Conservation (phyloP, 2,797 vertebrate species). For the Bucorvus abyssinicus region DNA sequence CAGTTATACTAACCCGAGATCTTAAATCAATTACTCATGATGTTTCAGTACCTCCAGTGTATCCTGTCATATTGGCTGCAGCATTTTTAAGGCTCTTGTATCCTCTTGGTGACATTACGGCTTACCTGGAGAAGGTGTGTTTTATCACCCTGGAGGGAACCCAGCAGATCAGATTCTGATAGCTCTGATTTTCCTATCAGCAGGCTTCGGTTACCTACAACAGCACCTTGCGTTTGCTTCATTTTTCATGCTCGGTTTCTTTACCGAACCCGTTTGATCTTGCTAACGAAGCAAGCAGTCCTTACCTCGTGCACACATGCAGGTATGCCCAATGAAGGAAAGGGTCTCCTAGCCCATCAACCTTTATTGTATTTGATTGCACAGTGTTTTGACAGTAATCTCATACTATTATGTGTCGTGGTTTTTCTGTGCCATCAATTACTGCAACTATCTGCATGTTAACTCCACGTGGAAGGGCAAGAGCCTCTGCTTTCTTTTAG, state of each 20-base stretch:
- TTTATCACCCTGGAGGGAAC: background rate
- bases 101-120: rapidly evolving
- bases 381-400: background rate
- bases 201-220: background rate
- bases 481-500: background rate
- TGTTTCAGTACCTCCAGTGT: background rate
- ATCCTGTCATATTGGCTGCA: background rate
- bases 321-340: background rate
- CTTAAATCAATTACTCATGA: rapidly evolving
- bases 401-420: background rate
- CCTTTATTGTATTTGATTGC: background rate
- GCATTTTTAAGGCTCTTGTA: background rate
- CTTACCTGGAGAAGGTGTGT: background rate
- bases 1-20: background rate
- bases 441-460: background rate
- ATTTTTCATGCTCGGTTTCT: background rate
- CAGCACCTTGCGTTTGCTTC: background rate
- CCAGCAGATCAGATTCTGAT: background rate
- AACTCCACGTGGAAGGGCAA: background rate
- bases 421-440: background rate
- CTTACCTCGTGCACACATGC: background rate
- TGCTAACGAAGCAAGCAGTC: background rate
- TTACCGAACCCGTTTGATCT: background rate
- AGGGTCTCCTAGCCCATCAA: background rate
- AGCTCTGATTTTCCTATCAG: background rate